A percentile compares a stretch with the other conserved stretches of the same genome.
Conservation (phyloP, 2,113 vertebrate genomes). For the Rhynchomys soricoides region DNA sequence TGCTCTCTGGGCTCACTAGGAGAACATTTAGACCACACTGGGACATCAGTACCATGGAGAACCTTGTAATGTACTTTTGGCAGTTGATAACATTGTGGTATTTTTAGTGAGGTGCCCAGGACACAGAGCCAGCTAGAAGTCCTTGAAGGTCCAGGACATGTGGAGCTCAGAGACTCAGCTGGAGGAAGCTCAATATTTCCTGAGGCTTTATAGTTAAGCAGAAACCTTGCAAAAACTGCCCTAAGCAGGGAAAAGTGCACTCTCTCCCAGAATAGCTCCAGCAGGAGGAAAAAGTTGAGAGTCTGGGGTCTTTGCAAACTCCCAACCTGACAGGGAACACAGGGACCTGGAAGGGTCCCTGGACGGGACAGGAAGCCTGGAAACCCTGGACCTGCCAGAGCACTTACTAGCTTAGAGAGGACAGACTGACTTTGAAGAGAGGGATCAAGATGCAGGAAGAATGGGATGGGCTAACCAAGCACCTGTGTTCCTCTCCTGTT, state of each 20-base stretch:
- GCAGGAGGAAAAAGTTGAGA: background rate
- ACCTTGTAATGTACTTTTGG: background rate
- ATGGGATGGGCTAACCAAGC: accelerated
- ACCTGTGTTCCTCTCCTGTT: accelerated
- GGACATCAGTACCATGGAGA: conserved; percentile 27
- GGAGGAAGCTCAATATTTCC: background rate
- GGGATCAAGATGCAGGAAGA: background rate
- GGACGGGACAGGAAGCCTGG: accelerated
- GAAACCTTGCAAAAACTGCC: background rate
- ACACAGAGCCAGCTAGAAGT: background rate
- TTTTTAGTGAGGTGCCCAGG: conserved; percentile 16
- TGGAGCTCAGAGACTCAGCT: background rate
- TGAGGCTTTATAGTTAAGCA: background rate
- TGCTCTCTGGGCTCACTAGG: background rate
- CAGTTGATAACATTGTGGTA: conserved; percentile 38
- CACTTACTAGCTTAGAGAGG: background rate
- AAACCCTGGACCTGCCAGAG: background rate
- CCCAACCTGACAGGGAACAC: accelerated
- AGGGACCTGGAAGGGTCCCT: too few relatives aligned
- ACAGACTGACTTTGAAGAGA: background rate
- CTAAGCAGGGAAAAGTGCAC: background rate
- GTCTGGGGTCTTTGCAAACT: background rate
- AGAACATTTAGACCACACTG: conserved; percentile 25
- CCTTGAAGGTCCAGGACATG: background rate
- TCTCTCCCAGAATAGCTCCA: background rate